Percentiles rank a stretch among this genome's conserved stretches.
phyloP scores from a whole-genome alignment of 1,140 invertebrate species.

The Drosophila pallidifrons region DNA sequence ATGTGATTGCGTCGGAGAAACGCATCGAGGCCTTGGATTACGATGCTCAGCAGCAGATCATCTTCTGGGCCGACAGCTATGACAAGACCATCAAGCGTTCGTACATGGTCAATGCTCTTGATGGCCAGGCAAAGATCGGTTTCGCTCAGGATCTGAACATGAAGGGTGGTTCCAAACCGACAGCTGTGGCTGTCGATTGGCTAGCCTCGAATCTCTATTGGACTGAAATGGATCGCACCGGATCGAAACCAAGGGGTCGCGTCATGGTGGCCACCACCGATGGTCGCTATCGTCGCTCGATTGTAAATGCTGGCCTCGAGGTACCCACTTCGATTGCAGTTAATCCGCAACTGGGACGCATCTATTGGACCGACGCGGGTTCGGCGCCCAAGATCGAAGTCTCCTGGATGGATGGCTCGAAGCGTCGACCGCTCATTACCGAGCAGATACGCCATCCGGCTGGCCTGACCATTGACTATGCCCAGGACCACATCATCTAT shows the following conservation, averaged over 20 bases:
- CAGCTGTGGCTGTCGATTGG: conserved; percentile 95
- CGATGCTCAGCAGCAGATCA: conserved; percentile 91
- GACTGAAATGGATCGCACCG: conserved; percentile 93
- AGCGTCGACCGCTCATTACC: conserved; percentile 91
- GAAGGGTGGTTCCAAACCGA: conserved; percentile 92
- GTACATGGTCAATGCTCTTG: conserved; percentile 92
- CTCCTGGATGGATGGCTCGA: conserved; percentile 98
- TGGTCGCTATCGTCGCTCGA: conserved; percentile 93
- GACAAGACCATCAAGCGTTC: conserved; percentile 96
- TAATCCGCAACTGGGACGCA: conserved; percentile 93
- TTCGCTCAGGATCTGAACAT: conserved; percentile 95
- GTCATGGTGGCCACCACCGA: conserved; percentile 95
- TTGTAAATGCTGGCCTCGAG: conserved; percentile 90
- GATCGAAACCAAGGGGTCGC: conserved; percentile 89
- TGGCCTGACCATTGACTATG: conserved; percentile 95
- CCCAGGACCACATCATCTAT: conserved; percentile 95
- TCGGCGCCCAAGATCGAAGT: conserved; percentile 94
- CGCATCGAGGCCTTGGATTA: conserved; percentile 95
- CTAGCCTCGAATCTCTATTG: conserved; percentile 96
- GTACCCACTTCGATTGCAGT: conserved; percentile 94
- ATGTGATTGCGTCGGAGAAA: conserved; percentile 93
- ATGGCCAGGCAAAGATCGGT: conserved; percentile 91
- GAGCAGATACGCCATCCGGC: conserved; percentile 93
- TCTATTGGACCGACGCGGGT: conserved; percentile 96
- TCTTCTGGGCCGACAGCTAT: conserved; percentile 97